Base-by-base conservation (phyloP, 2,888 invertebrate species). In the Volucella zonaria region DNA sequence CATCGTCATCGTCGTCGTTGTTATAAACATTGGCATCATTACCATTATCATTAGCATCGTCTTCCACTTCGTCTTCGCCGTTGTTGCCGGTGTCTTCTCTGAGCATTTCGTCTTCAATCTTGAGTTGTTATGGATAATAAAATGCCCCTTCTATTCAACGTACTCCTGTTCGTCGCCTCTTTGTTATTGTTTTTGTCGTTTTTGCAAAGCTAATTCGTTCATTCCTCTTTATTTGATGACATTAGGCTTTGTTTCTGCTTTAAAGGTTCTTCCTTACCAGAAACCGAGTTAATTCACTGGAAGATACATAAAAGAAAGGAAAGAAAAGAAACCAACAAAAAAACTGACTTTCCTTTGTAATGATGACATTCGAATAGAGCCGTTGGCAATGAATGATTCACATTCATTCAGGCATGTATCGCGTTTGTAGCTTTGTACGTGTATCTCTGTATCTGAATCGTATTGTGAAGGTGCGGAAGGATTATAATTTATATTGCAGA, bases 11-110 rank as follows among this genome's bases (percentile, higher is more conserved):
- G 8, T 49, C 54, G 6, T 56, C 54, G 38, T 79, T 59, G 61
- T 75, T 64, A 49, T 68, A 67, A 74, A 58, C 75, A 68, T 80
- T 68, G 64, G 51, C 40, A 75, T 75, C 64, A 76, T 75, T 70
- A 66, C 64, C 59, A 66, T 76, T 81, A 70, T 76, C 81, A 81
- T 76, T 76, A 82, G 67, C 77, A 62, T 68, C 62, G 61, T 82
- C 75, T 31, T 31, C 31, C 6, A 31, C 31, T 31, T 31, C 31
- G 31, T 31, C 31, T 31, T 31, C 31, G 31, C 31, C 6, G 6
- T 31, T 31, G 49, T 68, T 56, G 54, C 31, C 61, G 18, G 12
- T 45, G 45, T 12, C 23, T 38, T 14, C 15, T 12, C 42, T 11
- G 11, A 43, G 31, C 61, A 3, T 43, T 15, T 58, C 14, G n/a